Evolutionary conservation across 1,140 invertebrate species (phyloP).

Genomic region (Drosophila asahinai): DNA sequence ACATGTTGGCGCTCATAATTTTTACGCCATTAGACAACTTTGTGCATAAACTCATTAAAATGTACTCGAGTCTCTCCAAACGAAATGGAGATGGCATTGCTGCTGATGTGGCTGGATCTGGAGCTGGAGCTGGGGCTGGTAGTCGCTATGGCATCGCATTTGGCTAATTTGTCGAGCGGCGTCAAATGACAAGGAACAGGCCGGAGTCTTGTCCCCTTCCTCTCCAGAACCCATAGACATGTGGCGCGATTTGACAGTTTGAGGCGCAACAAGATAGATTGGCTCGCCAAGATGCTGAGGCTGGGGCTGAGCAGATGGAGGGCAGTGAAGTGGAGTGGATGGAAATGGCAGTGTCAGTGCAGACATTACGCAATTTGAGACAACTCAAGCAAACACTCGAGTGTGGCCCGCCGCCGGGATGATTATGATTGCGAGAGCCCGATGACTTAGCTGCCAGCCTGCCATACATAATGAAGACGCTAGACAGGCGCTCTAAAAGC

Average conservation of each 20-base stretch:
- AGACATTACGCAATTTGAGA: slow-evolving; percentile 79
- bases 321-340: slow-evolving; percentile 18
- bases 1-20: slow-evolving; percentile 76
- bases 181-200: slow-evolving; percentile 69
- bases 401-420: slow-evolving; percentile 21
- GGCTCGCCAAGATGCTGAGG: slow-evolving; percentile 48
- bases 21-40: slow-evolving; percentile 79
- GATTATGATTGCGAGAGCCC: slow-evolving; percentile 36
- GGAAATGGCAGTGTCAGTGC: slow-evolving; percentile 50
- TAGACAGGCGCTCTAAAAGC: slow-evolving; percentile 12
- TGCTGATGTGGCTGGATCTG: slow-evolving; percentile 42
- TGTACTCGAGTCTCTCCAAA: slow-evolving; percentile 72
- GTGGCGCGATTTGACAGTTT: slow-evolving; percentile 71
- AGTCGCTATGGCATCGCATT: slow-evolving; percentile 53
- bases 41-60: slow-evolving; percentile 80
- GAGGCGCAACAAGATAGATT: slow-evolving; percentile 77
- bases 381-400: slow-evolving; percentile 74
- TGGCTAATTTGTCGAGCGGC: slow-evolving; percentile 74
- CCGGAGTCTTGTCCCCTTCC: slow-evolving; percentile 8
- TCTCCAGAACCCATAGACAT: slow-evolving; percentile 45
- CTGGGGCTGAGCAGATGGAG: neutral
- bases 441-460: slow-evolving; percentile 16
- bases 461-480: slow-evolving; percentile 58
- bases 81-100: slow-evolving; percentile 55
- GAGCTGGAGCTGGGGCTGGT: slow-evolving; percentile 24